phyloP scores from a whole-genome alignment of 2,797 vertebrate genomes.

The Oreochromis grahami region DNA sequence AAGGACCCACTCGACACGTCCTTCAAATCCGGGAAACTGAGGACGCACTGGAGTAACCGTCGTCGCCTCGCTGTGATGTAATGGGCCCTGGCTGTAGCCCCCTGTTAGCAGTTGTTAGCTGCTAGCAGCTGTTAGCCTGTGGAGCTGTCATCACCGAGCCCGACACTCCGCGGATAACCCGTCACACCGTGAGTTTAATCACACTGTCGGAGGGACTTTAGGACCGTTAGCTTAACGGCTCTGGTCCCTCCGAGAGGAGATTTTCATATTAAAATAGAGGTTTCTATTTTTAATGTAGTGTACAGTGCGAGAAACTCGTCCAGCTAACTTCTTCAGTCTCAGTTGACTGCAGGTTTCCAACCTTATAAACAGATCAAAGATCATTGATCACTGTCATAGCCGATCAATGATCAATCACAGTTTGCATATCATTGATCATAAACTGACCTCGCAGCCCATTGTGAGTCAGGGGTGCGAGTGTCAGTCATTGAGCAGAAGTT shows the following conservation, averaged over 20 bases:
- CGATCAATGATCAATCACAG: background rate
- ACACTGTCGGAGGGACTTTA: background rate
- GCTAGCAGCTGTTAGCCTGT: background rate
- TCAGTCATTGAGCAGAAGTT: accelerated
- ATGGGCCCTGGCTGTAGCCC: accelerated
- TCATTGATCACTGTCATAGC: background rate
- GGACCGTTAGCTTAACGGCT: background rate
- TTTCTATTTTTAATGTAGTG: background rate
- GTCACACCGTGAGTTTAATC: background rate
- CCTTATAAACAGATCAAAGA: background rate
- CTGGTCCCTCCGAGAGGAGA: background rate
- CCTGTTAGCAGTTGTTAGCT: too few species aligned
- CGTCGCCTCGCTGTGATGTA: background rate
- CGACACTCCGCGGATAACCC: background rate
- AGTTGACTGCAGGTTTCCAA: background rate
- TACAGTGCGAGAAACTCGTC: background rate
- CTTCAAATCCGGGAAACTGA: too few species aligned
- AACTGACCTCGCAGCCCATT: background rate
- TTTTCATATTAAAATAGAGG: accelerated
- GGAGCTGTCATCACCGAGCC: background rate
- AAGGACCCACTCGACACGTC: too few species aligned
- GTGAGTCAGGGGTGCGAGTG: background rate
- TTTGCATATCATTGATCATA: accelerated
- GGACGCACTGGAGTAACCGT: background rate
- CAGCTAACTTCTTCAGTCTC: background rate